These are phyloP conservation scores for Anas georgica DNA, from an alignment of 2,797 vertebrate species.

Conservation along the genomic window DNA sequence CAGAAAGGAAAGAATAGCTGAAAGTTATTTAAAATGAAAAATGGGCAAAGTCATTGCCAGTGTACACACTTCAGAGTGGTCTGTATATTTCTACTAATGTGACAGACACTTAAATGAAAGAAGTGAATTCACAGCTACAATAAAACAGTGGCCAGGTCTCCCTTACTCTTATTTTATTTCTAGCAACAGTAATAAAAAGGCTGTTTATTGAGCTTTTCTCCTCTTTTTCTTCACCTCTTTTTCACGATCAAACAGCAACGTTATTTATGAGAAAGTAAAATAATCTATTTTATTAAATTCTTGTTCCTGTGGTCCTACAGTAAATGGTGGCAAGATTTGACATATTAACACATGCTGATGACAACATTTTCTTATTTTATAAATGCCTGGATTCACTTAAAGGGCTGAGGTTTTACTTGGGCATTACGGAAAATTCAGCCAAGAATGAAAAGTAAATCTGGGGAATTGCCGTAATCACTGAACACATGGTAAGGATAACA, in stretches of 20 bases:
- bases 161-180: constrained; percentile 68
- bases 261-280: constrained; percentile 77
- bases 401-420: not conserved
- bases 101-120: constrained; percentile 76
- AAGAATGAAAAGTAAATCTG: not conserved
- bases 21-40: constrained; percentile 71
- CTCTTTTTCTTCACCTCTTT: constrained; percentile 6
- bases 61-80: constrained; percentile 28
- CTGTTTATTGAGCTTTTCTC: constrained; percentile 79
- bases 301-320: not conserved
- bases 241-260: constrained; percentile 75
- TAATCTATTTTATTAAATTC: constrained; percentile 76
- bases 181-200: constrained; percentile 79
- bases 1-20: not conserved
- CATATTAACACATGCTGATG: not conserved
- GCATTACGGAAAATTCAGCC: not conserved
- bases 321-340: not conserved
- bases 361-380: not conserved
- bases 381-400: not conserved
- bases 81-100: constrained; percentile 76
- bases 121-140: constrained; percentile 64
- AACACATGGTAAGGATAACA: not conserved
- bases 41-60: constrained; percentile 32
- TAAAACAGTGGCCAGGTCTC: constrained; percentile 62
- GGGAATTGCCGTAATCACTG: not conserved